A percentile compares a stretch with the other conserved stretches of the same genome.
These are phyloP conservation scores for Spilosoma lubricipeda DNA, from an alignment of 2,888 invertebrate genomes.

Conservation along the genomic window DNA sequence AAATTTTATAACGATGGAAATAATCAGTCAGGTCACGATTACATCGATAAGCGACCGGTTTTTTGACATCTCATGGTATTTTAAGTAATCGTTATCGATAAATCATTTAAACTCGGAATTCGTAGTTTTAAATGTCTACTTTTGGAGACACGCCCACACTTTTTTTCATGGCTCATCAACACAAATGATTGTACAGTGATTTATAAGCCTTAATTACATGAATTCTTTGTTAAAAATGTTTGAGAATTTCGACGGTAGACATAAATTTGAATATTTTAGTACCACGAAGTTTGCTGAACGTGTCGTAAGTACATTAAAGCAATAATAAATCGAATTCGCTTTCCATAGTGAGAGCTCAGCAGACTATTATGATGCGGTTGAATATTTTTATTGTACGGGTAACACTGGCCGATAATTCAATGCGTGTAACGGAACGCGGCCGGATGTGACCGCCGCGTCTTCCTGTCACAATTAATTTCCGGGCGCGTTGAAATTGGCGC, in stretches of 20 bases:
- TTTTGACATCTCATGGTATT: conserved; percentile 71
- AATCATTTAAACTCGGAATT: conserved; percentile 63
- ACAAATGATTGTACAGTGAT: conserved; percentile 45
- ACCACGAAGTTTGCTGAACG: conserved; percentile 20
- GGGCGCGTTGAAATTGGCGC: conserved; percentile 86
- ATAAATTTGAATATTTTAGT: conserved; percentile 31
- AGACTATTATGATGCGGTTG: conserved; percentile 49
- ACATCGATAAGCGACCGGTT: conserved; percentile 71
- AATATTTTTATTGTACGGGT: conserved; percentile 61
- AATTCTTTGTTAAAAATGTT: conserved; percentile 27
- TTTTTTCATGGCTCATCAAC: conserved; percentile 34
- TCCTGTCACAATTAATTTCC: conserved; percentile 87
- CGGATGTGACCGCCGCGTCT: conserved; percentile 85
- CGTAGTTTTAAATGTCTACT: conserved; percentile 55
- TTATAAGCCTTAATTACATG: conserved; percentile 51
- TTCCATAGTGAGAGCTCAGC: conserved; percentile 24
- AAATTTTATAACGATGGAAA: conserved; percentile 72
- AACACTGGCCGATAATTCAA: conserved; percentile 68
- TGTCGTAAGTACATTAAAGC: conserved; percentile 24
- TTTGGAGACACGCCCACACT: conserved; percentile 50
- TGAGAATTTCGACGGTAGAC: conserved; percentile 14
- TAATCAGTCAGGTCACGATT: conserved; percentile 70
- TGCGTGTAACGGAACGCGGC: conserved; percentile 80
- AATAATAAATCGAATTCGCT: conserved; percentile 28
- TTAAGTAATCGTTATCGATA: conserved; percentile 73